Evolutionary conservation across 2,888 invertebrate species (phyloP).

Genomic region (Folsomia manolachei): DNA sequence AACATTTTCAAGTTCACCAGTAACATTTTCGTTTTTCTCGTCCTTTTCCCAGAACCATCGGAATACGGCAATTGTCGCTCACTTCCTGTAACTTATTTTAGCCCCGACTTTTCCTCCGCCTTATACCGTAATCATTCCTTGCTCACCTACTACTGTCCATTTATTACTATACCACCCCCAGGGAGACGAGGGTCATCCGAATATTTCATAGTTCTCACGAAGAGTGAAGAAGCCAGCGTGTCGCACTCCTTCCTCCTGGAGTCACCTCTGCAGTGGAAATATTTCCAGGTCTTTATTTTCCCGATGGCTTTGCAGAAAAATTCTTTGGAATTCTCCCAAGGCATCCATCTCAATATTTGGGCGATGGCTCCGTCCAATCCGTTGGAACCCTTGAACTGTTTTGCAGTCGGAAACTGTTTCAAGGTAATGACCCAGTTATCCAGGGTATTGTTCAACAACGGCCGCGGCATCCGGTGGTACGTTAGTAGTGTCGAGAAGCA

Average conservation of each 20-base stretch:
- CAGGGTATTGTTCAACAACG: not conserved
- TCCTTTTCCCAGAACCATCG: not conserved
- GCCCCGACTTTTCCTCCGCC: too few species aligned
- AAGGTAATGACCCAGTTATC: not conserved
- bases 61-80: too few species aligned
- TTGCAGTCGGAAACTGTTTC: not conserved
- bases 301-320: too few species aligned
- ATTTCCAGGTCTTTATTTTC: not conserved
- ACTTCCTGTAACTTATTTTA: too few species aligned
- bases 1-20: not conserved
- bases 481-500: too few species aligned
- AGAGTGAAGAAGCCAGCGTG: not conserved
- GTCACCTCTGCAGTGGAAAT: not conserved
- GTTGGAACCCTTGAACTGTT: not conserved
- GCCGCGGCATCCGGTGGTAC: not conserved
- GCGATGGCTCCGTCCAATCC: not conserved
- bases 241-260: not conserved
- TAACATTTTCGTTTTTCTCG: not conserved
- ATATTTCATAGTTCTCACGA: not conserved
- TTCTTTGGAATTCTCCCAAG: not conserved
- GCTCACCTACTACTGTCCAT: not conserved
- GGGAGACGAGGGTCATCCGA: not conserved
- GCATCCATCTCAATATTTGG: not conserved
- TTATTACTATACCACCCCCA: not conserved
- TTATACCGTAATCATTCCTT: not conserved